Percentiles rank a stretch among this genome's conserved stretches.
phyloP scores from a whole-genome alignment of 2,797 vertebrate genomes.

The Oophaga sylvatica region DNA sequence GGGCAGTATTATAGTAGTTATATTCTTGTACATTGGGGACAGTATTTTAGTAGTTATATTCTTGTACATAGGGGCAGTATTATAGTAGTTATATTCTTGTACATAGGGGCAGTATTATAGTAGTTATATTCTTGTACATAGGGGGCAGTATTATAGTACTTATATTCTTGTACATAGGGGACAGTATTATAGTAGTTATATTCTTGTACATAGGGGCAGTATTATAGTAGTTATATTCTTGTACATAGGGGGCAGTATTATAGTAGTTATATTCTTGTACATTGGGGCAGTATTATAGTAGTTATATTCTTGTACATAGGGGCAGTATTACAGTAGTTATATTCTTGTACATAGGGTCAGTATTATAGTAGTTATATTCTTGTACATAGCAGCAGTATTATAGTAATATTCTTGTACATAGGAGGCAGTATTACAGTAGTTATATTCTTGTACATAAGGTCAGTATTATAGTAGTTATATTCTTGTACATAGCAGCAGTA shows the following conservation, averaged over 20 bases:
- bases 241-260: neutral
- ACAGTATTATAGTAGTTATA: slow-evolving; percentile 7
- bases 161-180: too few species aligned
- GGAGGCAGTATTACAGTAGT: neutral
- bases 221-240: too few species aligned
- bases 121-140: slow-evolving; percentile 13
- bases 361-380: too few species aligned
- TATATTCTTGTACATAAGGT: too few species aligned
- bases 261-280: slow-evolving; percentile 13
- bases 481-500: slow-evolving; percentile 8
- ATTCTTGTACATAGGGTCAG: slow-evolving; percentile 1
- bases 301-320: too few species aligned
- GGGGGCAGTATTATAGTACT: neutral
- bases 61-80: neutral
- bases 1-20: too few species aligned
- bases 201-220: slow-evolving; percentile 4
- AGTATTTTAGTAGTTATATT: slow-evolving; percentile 17
- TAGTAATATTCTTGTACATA: slow-evolving; percentile 15
- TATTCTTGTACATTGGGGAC: too few species aligned
- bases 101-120: neutral
- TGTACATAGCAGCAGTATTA: neutral
- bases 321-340: slow-evolving; percentile 10
- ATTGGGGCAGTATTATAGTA: neutral
- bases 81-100: too few species aligned
- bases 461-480: slow-evolving; percentile 12